phyloP scores from a whole-genome alignment of 2,888 invertebrate species.

The Drosophila peninsularis region DNA sequence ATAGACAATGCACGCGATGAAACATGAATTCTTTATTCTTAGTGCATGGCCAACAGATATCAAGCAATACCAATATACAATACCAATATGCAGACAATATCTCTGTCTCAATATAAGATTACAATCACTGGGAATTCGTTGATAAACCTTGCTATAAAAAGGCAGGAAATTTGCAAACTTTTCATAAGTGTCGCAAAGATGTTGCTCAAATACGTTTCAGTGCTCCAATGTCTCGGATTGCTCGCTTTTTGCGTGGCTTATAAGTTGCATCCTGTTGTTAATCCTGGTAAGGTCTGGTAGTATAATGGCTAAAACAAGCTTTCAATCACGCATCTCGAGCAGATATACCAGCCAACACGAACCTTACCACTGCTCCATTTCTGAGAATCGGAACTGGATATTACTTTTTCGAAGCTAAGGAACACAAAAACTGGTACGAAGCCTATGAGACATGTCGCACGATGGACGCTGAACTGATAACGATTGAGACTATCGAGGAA shows the following conservation, averaged over 20 bases:
- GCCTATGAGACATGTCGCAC: conserved; percentile 17
- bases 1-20: no score
- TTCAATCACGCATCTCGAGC: no score
- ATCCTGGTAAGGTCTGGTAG: neutral
- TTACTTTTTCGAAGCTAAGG: conserved; percentile 14
- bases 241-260: neutral
- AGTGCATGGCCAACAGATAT: no score
- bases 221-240: neutral
- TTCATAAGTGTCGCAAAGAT: neutral
- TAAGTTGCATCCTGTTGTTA: neutral
- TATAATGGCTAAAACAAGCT: no score
- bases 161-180: neutral
- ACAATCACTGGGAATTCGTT: no score
- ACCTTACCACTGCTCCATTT: neutral
- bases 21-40: no score
- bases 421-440: conserved; percentile 19
- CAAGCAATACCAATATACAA: no score
- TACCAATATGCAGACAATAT: no score
- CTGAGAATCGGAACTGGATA: conserved; percentile 2
- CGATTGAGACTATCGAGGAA: conserved; percentile 11
- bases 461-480: conserved; percentile 18
- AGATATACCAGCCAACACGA: neutral
- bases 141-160: neutral
- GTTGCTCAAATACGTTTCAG: neutral
- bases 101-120: no score